These are phyloP conservation scores for Plutomurus gul DNA, from an alignment of 1,140 invertebrate species.

Conservation along the genomic window DNA sequence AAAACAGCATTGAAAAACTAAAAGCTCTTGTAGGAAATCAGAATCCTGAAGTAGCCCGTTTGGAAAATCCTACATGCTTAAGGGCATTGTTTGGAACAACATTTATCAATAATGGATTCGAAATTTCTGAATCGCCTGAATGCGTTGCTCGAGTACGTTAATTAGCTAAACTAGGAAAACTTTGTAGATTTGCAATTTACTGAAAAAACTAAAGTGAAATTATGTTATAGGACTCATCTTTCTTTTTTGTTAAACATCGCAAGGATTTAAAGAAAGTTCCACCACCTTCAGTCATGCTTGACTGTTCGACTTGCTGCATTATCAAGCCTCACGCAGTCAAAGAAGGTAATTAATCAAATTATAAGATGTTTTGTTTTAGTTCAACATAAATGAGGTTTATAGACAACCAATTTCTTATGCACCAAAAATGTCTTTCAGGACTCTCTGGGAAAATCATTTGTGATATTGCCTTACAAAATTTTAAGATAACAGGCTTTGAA, in stretches of 20 bases:
- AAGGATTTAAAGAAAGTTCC: slow-evolving; percentile 34
- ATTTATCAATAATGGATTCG: slow-evolving; percentile 70
- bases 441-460: slow-evolving; percentile 71
- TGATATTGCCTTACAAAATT: slow-evolving; percentile 74
- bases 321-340: slow-evolving; percentile 90
- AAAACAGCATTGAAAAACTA: slow-evolving; percentile 69
- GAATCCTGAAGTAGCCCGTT: slow-evolving; percentile 68
- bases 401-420: not conserved
- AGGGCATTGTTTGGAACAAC: slow-evolving; percentile 76
- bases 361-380: not conserved
- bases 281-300: slow-evolving; percentile 60
- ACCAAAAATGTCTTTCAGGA: slow-evolving; percentile 55
- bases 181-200: not conserved
- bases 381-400: no score
- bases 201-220: slow-evolving; percentile 36
- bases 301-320: slow-evolving; percentile 78
- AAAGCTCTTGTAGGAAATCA: slow-evolving; percentile 64
- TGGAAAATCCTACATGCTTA: slow-evolving; percentile 65
- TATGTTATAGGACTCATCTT: slow-evolving; percentile 61
- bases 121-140: slow-evolving; percentile 67
- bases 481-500: slow-evolving; percentile 76
- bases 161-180: not conserved
- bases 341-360: slow-evolving; percentile 62
- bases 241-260: slow-evolving; percentile 69
- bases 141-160: slow-evolving; percentile 62